Base-by-base conservation (phyloP, 2,797 vertebrate genomes). In the Anabacerthia variegaticeps region DNA sequence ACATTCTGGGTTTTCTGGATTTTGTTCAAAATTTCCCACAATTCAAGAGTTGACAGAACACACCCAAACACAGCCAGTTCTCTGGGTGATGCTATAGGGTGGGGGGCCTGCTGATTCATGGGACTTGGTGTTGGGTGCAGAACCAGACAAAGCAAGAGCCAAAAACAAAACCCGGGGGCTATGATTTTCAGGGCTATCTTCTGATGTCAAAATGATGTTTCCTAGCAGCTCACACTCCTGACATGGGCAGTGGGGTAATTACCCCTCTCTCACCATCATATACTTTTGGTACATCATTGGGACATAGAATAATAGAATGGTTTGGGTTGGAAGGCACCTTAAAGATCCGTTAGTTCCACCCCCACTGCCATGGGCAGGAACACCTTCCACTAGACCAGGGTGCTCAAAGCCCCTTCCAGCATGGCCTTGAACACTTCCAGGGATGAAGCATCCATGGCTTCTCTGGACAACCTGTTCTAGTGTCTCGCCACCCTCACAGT, bases 41-140 rank as follows among this genome's bases (percentile, higher is more conserved):
- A 67, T 49, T 61, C 68, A 63, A 65, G 41, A 22, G n/a, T 36
- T 78, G 36, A 59, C 23, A 69, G 84, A 67, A 30, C 32, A 58
- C 89, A n/a, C 6, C 10, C 30, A 17, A 85, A 67, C 18, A 2
- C 48, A 79, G 11, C 2, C 14, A 46, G 6, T 43, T 82, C 30
- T 48, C 41, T 43, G 46, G 4, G 12, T 1, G 5, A 36, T 68
- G 16, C 24, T 69, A 5, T 6, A 2, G 27, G 19, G 7, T 1
- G 1, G 9, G 18, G 24, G 4, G 39, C 5, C 12, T 82, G 15
- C n/a, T 52, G n/a, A 69, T 20, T 28, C 56, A 54, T 0, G 0
- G 16, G 26, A 22, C 7, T 69, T 66, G 41, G 4, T 55, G 15
- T 23, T 19, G 22, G 55, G 19, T 1, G 1, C 44, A 68, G 37